phyloP scores from a whole-genome alignment of 2,888 invertebrate species.

The Pheosia gnoma region DNA sequence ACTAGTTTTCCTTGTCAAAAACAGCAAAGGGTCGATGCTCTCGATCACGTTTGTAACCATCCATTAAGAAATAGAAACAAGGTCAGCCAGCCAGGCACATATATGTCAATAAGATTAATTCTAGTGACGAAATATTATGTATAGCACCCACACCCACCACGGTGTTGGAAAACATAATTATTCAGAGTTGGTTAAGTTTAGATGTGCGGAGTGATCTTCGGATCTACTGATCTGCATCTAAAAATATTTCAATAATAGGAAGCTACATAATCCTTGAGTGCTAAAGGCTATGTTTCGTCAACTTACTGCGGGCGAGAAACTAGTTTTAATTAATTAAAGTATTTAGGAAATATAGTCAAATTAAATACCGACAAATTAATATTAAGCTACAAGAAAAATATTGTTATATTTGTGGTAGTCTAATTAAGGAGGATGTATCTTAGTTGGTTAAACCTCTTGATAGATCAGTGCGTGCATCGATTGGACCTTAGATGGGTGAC shows the following conservation, averaged over 20 bases:
- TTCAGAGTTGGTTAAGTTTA: background rate
- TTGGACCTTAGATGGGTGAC: too few relatives aligned
- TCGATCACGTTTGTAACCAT: conserved; percentile 14
- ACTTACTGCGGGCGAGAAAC: too few relatives aligned
- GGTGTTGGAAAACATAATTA: conserved; percentile 1
- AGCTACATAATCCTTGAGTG: too few relatives aligned
- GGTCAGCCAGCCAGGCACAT: conserved; percentile 29
- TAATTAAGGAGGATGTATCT: too few relatives aligned
- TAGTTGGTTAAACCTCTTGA: too few relatives aligned
- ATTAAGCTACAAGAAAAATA: background rate
- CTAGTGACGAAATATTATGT: conserved; percentile 11
- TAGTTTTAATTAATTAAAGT: background rate
- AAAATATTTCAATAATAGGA: too few relatives aligned
- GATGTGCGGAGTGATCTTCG: too few relatives aligned
- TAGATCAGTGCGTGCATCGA: too few relatives aligned
- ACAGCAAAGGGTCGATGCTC: conserved; percentile 6
- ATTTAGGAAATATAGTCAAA: background rate
- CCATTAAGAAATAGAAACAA: conserved; percentile 42
- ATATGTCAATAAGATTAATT: conserved; percentile 43
- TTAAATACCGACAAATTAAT: background rate
- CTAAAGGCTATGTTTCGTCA: too few relatives aligned
- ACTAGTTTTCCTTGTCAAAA: background rate
- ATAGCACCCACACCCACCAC: conserved; percentile 17
- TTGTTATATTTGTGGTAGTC: too few relatives aligned
- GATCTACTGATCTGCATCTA: too few relatives aligned